Conservation (phyloP, 1,140 invertebrate species). For the Temnothorax nylanderi region DNA sequence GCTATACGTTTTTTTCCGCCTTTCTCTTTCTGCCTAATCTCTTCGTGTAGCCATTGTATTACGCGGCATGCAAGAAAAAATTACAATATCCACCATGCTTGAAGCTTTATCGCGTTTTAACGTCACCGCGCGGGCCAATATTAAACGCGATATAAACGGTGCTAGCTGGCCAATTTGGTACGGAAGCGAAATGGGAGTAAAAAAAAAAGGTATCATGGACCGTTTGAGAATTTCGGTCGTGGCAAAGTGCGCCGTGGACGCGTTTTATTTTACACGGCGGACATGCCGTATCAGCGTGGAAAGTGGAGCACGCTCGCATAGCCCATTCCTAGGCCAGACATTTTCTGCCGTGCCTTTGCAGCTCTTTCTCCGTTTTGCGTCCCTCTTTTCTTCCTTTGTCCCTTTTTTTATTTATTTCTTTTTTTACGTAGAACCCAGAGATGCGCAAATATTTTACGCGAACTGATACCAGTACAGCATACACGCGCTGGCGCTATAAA, state of each 20-base stretch:
- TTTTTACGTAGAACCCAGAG: conserved; percentile 44
- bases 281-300: conserved; percentile 71
- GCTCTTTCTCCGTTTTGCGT: conserved; percentile 10
- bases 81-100: conserved; percentile 44
- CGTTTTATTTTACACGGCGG: conserved; percentile 70
- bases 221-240: conserved; percentile 57
- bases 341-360: conserved; percentile 57
- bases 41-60: background rate
- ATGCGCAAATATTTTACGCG: conserved; percentile 65
- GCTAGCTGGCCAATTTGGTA: conserved; percentile 65
- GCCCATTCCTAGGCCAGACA: conserved; percentile 57
- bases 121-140: conserved; percentile 65
- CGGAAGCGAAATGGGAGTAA: conserved; percentile 51
- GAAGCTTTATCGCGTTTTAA: conserved; percentile 69
- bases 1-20: background rate
- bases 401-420: background rate
- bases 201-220: conserved; percentile 52
- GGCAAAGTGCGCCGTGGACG: conserved; percentile 34
- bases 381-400: background rate
- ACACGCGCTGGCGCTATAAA: conserved; percentile 49
- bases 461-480: conserved; percentile 58
- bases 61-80: conserved; percentile 48
- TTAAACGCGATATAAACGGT: conserved; percentile 74
- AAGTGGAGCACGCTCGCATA: conserved; percentile 62
- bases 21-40: background rate